Base-by-base conservation (phyloP, 2,113 vertebrate species). In the Engystomops pustulosus region DNA sequence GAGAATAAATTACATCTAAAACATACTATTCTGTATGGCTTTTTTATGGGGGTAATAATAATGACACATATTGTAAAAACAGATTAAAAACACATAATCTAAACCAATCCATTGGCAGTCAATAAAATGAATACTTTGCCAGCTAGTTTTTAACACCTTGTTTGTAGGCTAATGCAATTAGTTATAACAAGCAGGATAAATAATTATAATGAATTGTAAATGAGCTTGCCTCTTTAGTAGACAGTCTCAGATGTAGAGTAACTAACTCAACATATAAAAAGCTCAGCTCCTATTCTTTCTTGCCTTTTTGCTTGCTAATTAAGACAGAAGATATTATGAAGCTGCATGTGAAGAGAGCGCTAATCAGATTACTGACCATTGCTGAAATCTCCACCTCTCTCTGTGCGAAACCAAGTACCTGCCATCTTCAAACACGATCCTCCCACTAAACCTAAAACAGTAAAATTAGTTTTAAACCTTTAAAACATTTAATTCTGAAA, bases 401-500 rank as follows among this genome's bases (percentile, higher is more conserved):
- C 34, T 80, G 0, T 81, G 87, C 87, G 55, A 81, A 88, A 87
- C 77, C 0, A 79, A 45, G 62, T 55, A 41, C 47, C 34, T 67
- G 62, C 34, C 1, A 0, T 85, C 86, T 85, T 85, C 60, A 51
- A 68, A 84, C 51, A 0, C 45, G 36, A 1, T 30, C 83, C 85
- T 81, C 17, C 86, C 34, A 80, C 83, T 51, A 34, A 36, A 74
- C 71, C 85, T 75, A 79, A 80, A 88, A 83, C 75, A 17, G 25
- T 75, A 53, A 69, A 79, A 86, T 83, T 86, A 86, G 34, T 62
- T 86, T 83, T 76, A 53, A 72, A 81, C 84, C 87, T 86, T 85
- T 74, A 55, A 79, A 80, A 84, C 87, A 85, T 60, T 87, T 89
- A 0, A 89, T 88, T 88, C 85, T 76, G 67, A 86, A 83, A 72